Base-by-base conservation (phyloP, 1,140 invertebrate genomes). In the Linepithema humile region DNA sequence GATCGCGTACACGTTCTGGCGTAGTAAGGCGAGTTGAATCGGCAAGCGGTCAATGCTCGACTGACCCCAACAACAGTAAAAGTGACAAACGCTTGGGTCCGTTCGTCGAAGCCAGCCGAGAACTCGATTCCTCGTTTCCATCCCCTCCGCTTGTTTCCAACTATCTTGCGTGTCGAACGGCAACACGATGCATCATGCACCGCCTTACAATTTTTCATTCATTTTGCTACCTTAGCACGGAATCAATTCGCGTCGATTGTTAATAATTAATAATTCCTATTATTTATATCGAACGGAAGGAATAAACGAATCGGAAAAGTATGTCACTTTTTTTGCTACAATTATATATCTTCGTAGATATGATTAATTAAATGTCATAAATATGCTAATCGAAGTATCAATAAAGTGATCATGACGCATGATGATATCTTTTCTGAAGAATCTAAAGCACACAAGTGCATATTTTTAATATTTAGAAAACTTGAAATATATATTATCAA, bases 1-100 rank as follows among this genome's bases (percentile, higher is more conserved):
- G 62, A 73, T 86, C 64, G 65, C 62, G 59, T 83, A 82, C 50
- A 45, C 60, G 67, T 84, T 75, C 57, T 73, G 45, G 75, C 84
- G 75, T 72, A 85, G 65, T 84, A 64, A 74, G 62, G 73, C 38
- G 53, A 78, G 57, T 89, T 69, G 86, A 89, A 91, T 87, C 85
- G 84, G 70, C 83, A 64, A 87, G 91, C 91, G 92, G 92, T 93
- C 91, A 93, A 92, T 92, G 92, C 91, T 93, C 92, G 91, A 92
- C 89, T 92, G 90, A 93, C 92, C 91, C 88, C 88, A 90, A 91
- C 86, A 93, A 91, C 91, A 93, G 92, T 93, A 93, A 93, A 93
- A 92, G 92, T 93, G 91, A 93, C 87, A 92, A 86, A 88, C 85
- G 88, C 72, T 83, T 73, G 59, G 29, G 59, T 59, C 69, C 86